Conservation (phyloP, 2,797 vertebrate genomes). For the Bryconaethiops microstoma region DNA sequence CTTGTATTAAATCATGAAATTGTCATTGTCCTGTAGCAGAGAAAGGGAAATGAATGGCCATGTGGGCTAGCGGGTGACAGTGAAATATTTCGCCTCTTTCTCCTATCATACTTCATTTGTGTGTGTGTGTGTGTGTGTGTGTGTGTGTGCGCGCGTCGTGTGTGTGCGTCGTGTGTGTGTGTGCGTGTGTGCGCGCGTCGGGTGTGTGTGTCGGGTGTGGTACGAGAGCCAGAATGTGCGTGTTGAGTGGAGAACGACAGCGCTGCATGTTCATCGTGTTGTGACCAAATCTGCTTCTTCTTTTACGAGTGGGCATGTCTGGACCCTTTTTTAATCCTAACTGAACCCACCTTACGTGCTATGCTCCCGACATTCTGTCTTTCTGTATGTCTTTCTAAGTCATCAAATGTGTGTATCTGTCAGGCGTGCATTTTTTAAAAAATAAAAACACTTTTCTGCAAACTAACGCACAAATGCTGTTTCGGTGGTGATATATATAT, state of each 20-base stretch:
- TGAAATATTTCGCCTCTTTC: conserved; percentile 96
- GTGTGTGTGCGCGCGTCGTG: conserved; percentile 41
- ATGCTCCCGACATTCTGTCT: neutral
- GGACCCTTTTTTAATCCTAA: neutral
- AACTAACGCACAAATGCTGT: too few relatives aligned
- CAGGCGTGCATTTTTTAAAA: too few relatives aligned
- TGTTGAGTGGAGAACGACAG: conserved; percentile 29
- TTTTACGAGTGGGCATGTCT: conserved; percentile 8
- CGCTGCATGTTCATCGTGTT: conserved; percentile 25
- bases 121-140: conserved; percentile 49
- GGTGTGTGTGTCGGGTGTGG: conserved; percentile 11
- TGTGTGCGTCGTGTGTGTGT: conserved; percentile 32
- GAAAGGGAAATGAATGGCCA: conserved; percentile 86
- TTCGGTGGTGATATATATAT: too few relatives aligned
- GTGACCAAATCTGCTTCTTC: conserved; percentile 15
- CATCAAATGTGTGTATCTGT: neutral
- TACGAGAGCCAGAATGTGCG: conserved; percentile 24
- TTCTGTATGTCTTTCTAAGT: neutral
- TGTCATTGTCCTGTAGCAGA: conserved; percentile 87
- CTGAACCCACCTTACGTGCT: neutral
- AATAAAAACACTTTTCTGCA: too few relatives aligned
- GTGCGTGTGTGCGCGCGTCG: conserved; percentile 42
- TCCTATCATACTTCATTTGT: conserved; percentile 87
- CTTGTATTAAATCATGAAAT: conserved; percentile 92
- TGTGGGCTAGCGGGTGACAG: conserved; percentile 85